Conservation (phyloP, 1,140 invertebrate species). For the Drosophila busckii region DNA sequence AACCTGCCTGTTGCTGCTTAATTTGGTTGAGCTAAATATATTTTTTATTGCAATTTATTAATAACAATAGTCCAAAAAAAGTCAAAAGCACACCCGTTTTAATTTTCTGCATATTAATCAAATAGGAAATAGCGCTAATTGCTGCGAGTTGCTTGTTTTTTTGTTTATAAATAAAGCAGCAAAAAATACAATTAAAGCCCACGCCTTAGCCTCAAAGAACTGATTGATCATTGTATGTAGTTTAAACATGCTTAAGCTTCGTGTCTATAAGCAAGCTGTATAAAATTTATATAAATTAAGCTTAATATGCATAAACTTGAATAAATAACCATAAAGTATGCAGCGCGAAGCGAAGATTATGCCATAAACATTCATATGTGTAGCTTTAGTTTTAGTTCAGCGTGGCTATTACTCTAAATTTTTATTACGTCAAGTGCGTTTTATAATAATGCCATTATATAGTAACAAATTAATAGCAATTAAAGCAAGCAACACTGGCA, state of each 20-base stretch:
- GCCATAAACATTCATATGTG: no score
- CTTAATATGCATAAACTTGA: no score
- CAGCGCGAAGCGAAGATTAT: no score
- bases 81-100: constrained; percentile 66
- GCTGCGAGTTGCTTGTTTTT: constrained; percentile 45
- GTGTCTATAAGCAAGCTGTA: constrained; percentile 32
- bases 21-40: constrained; percentile 46
- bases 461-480: constrained; percentile 68
- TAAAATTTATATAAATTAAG: no score
- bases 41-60: constrained; percentile 34
- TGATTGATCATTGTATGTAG: constrained; percentile 58
- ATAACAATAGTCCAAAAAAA: constrained; percentile 43
- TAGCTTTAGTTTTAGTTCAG: constrained; percentile 15
- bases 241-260: constrained; percentile 50
- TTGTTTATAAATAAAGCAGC: constrained; percentile 15
- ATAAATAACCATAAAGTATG: no score
- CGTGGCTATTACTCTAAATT: constrained; percentile 36
- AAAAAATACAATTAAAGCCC: constrained; percentile 32
- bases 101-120: constrained; percentile 75
- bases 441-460: constrained; percentile 68
- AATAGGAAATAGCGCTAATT: constrained; percentile 74
- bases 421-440: constrained; percentile 34
- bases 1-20: constrained; percentile 48
- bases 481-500: constrained; percentile 33
- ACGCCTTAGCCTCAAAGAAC: constrained; percentile 32